phyloP scores from a whole-genome alignment of 2,113 vertebrate species.

The Isurus oxyrinchus region DNA sequence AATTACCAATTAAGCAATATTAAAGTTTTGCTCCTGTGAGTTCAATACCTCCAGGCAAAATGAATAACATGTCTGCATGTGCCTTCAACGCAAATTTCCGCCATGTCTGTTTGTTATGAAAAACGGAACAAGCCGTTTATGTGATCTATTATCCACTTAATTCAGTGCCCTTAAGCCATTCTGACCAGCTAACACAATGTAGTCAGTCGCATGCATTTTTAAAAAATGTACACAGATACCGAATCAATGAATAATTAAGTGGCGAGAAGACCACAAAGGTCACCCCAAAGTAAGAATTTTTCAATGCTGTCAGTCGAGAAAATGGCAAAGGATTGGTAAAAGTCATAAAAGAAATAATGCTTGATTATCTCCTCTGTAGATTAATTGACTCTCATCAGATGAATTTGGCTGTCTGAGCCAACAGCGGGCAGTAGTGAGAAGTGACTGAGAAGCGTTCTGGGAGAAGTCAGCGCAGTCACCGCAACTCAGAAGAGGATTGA shows the following conservation, averaged over 20 bases:
- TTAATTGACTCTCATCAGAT: background rate
- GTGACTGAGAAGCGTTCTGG: too few relatives aligned
- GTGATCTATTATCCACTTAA: background rate
- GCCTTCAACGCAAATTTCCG: background rate
- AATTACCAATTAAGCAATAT: background rate
- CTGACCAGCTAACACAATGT: background rate
- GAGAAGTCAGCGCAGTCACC: too few relatives aligned
- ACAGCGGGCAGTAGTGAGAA: too few relatives aligned
- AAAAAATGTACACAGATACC: background rate
- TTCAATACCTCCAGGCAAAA: background rate
- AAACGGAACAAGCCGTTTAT: slow-evolving; percentile 8
- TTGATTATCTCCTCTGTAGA: background rate
- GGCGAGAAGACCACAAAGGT: background rate
- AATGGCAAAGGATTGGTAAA: background rate
- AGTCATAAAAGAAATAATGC: background rate
- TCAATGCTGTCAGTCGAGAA: background rate
- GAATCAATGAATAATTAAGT: background rate
- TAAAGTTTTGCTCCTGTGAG: background rate
- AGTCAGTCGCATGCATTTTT: background rate
- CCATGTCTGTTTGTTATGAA: background rate
- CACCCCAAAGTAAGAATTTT: background rate
- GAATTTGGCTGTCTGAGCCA: background rate
- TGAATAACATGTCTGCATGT: background rate
- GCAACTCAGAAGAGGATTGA: too few relatives aligned
- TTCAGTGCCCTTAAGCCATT: background rate